Conservation (phyloP, 2,888 invertebrate species). For the Rhodophaea formosa region DNA sequence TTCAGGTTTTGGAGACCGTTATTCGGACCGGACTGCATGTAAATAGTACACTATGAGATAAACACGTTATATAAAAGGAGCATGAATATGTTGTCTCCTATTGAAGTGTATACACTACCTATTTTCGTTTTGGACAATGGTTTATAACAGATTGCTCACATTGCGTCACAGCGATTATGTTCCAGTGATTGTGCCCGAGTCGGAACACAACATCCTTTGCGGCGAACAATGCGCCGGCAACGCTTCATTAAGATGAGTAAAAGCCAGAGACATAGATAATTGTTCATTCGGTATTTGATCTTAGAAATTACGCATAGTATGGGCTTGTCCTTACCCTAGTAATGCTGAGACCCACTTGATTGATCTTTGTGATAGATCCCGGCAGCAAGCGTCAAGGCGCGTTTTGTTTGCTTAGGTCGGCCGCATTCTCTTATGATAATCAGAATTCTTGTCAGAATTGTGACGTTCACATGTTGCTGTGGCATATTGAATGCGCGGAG, state of each 20-base stretch:
- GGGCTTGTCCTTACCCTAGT: neutral
- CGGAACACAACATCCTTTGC: slow-evolving; percentile 20
- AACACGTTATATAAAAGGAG: too few relatives aligned
- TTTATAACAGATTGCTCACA: slow-evolving; percentile 14
- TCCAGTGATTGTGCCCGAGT: slow-evolving; percentile 3
- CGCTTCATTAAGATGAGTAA: slow-evolving; percentile 21
- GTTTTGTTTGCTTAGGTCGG: too few relatives aligned
- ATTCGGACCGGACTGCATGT: too few relatives aligned
- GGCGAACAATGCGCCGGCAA: slow-evolving; percentile 22
- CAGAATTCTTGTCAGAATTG: too few relatives aligned
- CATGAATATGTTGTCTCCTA: neutral
- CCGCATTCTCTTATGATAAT: too few relatives aligned
- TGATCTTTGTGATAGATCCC: neutral
- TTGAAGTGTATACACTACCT: neutral
- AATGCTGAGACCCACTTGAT: neutral
- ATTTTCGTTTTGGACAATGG: slow-evolving; percentile 23
- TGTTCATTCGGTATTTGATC: neutral
- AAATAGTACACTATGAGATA: too few relatives aligned
- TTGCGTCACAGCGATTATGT: slow-evolving; percentile 16
- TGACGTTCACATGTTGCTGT: too few relatives aligned
- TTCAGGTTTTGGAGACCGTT: too few relatives aligned
- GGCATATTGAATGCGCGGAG: too few relatives aligned
- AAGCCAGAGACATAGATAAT: neutral
- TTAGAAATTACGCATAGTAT: neutral
- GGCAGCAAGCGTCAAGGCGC: too few relatives aligned